Conservation (phyloP, 2,797 vertebrate genomes). For the Molothrus aeneus region DNA sequence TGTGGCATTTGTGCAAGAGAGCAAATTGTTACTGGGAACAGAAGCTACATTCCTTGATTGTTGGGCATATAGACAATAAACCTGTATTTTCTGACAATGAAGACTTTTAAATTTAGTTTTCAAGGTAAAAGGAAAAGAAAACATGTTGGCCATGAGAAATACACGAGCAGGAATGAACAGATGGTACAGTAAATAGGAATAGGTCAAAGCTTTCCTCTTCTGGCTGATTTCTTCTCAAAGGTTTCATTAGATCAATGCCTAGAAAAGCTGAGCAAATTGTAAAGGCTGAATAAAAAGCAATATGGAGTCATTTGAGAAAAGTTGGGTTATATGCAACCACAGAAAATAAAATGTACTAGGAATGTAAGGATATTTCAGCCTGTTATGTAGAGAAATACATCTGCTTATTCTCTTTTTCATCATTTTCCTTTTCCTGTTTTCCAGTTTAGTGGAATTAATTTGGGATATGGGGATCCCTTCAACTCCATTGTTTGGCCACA, state of each 20-base stretch:
- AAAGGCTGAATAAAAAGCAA: not conserved
- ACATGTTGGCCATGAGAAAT: not conserved
- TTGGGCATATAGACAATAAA: not conserved
- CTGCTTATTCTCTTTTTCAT: not conserved
- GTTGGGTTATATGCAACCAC: not conserved
- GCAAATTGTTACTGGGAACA: not conserved
- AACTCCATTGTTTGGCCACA: not conserved
- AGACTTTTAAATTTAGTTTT: slow-evolving; percentile 2
- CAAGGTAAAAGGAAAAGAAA: slow-evolving; percentile 17
- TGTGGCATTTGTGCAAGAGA: not conserved
- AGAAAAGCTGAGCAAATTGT: not conserved
- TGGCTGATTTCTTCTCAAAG: slow-evolving; percentile 3
- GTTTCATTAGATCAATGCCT: not conserved
- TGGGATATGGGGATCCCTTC: not conserved
- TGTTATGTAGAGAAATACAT: not conserved
- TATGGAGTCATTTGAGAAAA: not conserved
- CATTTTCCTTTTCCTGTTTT: not conserved
- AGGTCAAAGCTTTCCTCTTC: not conserved
- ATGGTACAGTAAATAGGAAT: not conserved
- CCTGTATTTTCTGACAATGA: not conserved
- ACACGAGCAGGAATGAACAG: not conserved
- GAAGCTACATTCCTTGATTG: not conserved
- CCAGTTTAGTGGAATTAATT: not conserved
- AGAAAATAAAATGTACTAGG: not conserved
- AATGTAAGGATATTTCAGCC: not conserved